Base-by-base conservation (phyloP, 2,797 vertebrate species). In the Rhyacichthys aspro region DNA sequence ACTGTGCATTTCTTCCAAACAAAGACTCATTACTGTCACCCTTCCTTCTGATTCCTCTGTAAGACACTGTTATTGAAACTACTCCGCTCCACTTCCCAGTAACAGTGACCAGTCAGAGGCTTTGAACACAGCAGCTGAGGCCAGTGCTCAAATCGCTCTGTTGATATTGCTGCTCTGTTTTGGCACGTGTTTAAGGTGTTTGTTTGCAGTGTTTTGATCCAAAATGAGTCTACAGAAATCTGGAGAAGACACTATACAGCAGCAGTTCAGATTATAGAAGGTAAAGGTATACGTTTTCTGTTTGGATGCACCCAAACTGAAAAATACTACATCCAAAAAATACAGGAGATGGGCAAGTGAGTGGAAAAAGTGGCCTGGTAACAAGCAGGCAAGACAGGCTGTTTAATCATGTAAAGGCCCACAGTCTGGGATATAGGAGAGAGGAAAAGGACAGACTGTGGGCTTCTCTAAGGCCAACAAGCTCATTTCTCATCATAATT, bases 51-150 rank as follows among this genome's bases (percentile, higher is more conserved):
- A 47, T 47, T 32, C 12, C 45, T 47, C 11, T 32, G 23, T 47
- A 47, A 47, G 45, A 47, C 45, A 47, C 19, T 15, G 28, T 15
- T n/a, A 47, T 47, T 9, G 1, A n/a, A 47, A 32, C 45, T 12
- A 4, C n/a, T 32, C 45, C 14, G 2, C 45, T 47, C 45, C 45
- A 47, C 45, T 23, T 47, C 23, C 45, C 45, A 47, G 45, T 33
- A 47, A 47, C 46, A 48, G 7, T 14, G 46, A 1, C 23, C 46
- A 10, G 23, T 48, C 46, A 48, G 23, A 12, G 7, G 12, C 12
- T 14, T 8, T 4, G 11, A n/a, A 28, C 46, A 47, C 12, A 47
- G 12, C 12, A 32, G 17, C 23, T 47, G 45, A 28, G 19, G 6
- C 18, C 12, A 32, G 12, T 11, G 8, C 11, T 32, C 11, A 47